Evolutionary conservation across 2,888 invertebrate genomes (phyloP), one percentile per base, ranked within the genome.

Genomic region (Polydrusus cervinus): DNA sequence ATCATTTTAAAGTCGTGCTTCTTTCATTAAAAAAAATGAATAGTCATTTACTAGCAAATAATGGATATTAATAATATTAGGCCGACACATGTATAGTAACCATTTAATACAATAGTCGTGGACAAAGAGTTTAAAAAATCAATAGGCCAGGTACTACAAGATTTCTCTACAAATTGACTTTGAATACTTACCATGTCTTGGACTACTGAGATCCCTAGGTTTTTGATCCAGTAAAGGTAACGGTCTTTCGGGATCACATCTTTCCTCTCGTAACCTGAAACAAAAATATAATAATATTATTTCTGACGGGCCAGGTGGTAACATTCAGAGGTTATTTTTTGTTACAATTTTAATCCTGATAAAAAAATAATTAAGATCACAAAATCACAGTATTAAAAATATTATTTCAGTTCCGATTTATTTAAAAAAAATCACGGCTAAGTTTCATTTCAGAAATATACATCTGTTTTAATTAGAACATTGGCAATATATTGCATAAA

Each of bases 261-360:
- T 90, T 88, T 96, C 95, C 87, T 96, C 96, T 84, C 95, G 92
- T 89, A 96, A 91, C 92, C 95, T 95, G 91, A 73, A 92, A 92
- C 89, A 89, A 89, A 75, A 79, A 70, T 67, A 72, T 0, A n/a
- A 68, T n/a, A n/a, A n/a, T 45, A 45, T 45, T 7, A 3, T 45
- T 45, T 67, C 5, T 25, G 25, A 25, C 5, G 1, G 25, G 25
- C 25, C 25, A 25, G 1, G 25, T 25, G 25, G 25, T 3, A 25
- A 3, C 25, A 3, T 25, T 25, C 25, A 25, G 25, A 5, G 3
- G 25, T 25, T 25, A 5, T 25, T 5, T 25, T 25, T 3, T 25
- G 5, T 25, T 25, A 25, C 25, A 25, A 25, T 3, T 25, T 25
- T 1, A 25, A 25, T 25, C 25, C 3, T 25, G 25, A 25, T n/a